Evolutionary conservation across 2,888 invertebrate genomes (phyloP).

Genomic region (Tuta absoluta): DNA sequence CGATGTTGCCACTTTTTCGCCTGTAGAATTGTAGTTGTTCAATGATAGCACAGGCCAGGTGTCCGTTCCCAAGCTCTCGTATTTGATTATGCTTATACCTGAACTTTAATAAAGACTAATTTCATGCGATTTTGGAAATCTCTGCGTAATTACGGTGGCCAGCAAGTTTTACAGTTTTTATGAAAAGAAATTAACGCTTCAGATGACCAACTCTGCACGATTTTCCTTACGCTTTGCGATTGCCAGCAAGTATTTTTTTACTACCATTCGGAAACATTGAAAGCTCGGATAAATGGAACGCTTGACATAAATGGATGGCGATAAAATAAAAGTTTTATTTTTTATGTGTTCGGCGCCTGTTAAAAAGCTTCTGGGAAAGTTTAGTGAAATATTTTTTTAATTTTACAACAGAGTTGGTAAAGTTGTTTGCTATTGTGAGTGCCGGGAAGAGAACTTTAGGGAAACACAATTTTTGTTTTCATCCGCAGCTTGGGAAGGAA

Average conservation of each 20-base stretch:
- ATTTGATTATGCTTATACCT: conserved; percentile 38
- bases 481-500: not conserved
- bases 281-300: conserved; percentile 6
- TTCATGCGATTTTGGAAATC: conserved; percentile 3
- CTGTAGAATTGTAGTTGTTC: too few species aligned
- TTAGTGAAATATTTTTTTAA: conserved; percentile 15
- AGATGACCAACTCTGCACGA: too few species aligned
- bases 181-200: too few species aligned
- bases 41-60: too few species aligned
- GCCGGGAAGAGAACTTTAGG: conserved; percentile 3
- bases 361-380: not conserved
- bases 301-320: not conserved
- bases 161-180: not conserved
- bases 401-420: not conserved
- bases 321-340: conserved; percentile 9
- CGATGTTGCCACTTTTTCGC: too few species aligned
- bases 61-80: conserved; percentile 39
- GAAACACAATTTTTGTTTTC: conserved; percentile 17
- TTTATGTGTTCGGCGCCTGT: not conserved
- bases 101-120: conserved; percentile 12
- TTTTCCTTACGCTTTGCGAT: not conserved
- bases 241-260: not conserved
- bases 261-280: not conserved
- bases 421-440: conserved; percentile 6
- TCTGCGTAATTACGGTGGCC: not conserved